Conservation (phyloP, 2,113 vertebrate genomes). For the Anarrhichthys ocellatus region DNA sequence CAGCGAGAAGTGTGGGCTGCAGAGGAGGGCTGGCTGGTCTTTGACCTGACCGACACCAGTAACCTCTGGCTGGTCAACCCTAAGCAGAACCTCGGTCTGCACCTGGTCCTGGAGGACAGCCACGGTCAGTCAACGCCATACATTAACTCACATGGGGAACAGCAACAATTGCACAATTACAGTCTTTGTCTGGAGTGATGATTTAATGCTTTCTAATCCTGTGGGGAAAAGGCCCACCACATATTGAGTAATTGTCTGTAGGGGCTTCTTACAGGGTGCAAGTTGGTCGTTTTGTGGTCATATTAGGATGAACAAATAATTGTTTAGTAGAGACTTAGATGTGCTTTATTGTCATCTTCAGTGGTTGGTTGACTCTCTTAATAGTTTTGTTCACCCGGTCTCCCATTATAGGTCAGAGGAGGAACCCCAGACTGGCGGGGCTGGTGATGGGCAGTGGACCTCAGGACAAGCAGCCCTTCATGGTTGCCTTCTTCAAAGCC, state of each 20-base stretch:
- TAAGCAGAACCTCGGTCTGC: slow-evolving; percentile 92
- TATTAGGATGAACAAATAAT: slow-evolving; percentile 35
- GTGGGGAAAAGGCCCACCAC: not conserved
- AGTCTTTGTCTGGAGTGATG: slow-evolving; percentile 12
- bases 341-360: not conserved
- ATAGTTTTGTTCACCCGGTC: slow-evolving; percentile 13
- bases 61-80: slow-evolving; percentile 95
- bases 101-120: slow-evolving; percentile 88
- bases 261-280: not conserved
- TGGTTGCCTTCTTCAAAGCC: slow-evolving; percentile 96
- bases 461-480: slow-evolving; percentile 95
- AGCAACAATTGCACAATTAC: not conserved
- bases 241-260: slow-evolving; percentile 13
- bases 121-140: slow-evolving; percentile 85
- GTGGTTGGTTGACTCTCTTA: not conserved
- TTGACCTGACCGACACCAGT: slow-evolving; percentile 94
- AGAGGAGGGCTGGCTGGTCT: slow-evolving; percentile 96
- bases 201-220: slow-evolving; percentile 9
- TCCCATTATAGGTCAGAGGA: slow-evolving; percentile 86
- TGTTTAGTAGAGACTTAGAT: slow-evolving; percentile 7
- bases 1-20: slow-evolving; percentile 91
- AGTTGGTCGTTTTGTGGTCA: slow-evolving; percentile 13
- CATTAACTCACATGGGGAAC: not conserved
- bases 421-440: slow-evolving; percentile 88
- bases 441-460: slow-evolving; percentile 88